Evolutionary conservation across 2,888 invertebrate species (phyloP).

Genomic region (Corbicula japonica): DNA sequence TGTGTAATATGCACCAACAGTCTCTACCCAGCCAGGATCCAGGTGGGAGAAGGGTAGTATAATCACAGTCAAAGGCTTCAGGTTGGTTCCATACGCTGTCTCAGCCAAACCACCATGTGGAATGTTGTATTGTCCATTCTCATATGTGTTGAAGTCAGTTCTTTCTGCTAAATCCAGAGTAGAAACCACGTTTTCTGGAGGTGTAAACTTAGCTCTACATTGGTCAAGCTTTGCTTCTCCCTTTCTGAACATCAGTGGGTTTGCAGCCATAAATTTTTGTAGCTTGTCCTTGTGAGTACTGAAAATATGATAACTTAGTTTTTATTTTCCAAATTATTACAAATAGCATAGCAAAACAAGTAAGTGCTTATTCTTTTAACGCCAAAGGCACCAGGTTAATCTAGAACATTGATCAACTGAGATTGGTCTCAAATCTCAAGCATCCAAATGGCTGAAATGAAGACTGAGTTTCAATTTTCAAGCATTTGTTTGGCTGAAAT

Average conservation of each 20-base stretch:
- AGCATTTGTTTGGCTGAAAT: too few relatives aligned
- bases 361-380: too few relatives aligned
- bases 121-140: conserved; percentile 77
- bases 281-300: conserved; percentile 47
- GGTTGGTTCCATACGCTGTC: conserved; percentile 54
- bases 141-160: conserved; percentile 72
- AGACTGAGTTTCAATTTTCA: too few relatives aligned
- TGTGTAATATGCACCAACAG: conserved; percentile 98
- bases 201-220: conserved; percentile 42
- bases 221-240: conserved; percentile 20
- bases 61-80: conserved; percentile 86
- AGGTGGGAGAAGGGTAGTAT: conserved; percentile 98
- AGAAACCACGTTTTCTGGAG: conserved; percentile 53
- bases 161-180: conserved; percentile 74
- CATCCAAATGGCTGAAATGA: too few relatives aligned
- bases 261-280: conserved; percentile 36
- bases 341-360: too few relatives aligned
- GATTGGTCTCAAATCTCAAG: too few relatives aligned
- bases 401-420: too few relatives aligned
- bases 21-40: conserved; percentile 99
- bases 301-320: background rate
- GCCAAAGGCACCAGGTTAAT: too few relatives aligned
- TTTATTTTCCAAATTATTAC: too few relatives aligned
- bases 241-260: conserved; percentile 38
- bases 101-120: conserved; percentile 67